Evolutionary conservation across 1,140 invertebrate genomes (phyloP).

Genomic region (Dendrolimus punctatus): DNA sequence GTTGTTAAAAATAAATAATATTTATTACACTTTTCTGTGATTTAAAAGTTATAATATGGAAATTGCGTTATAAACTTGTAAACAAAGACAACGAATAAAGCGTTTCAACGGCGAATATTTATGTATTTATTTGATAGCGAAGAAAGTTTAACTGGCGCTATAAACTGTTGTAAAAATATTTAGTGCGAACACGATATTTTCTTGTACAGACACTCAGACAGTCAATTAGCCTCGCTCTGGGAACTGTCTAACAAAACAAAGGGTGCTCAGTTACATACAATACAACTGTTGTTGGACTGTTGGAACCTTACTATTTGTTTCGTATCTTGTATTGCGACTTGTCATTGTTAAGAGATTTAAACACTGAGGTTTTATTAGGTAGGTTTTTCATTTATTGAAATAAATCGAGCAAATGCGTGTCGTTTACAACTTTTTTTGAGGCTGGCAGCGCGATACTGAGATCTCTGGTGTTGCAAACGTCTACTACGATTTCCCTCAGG

Average conservation of each 20-base stretch:
- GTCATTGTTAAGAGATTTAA: background rate
- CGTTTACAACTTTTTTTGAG: too few relatives aligned
- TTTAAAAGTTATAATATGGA: too few relatives aligned
- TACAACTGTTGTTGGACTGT: conserved; percentile 48
- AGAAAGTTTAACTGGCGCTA: conserved; percentile 23
- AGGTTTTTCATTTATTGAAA: too few relatives aligned
- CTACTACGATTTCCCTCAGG: too few relatives aligned
- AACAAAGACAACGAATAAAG: conserved; percentile 9
- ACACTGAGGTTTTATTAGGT: too few relatives aligned
- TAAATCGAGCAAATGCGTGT: too few relatives aligned
- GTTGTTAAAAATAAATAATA: too few relatives aligned
- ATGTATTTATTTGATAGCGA: conserved; percentile 3
- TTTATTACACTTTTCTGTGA: too few relatives aligned
- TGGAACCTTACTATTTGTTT: conserved; percentile 38
- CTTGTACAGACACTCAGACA: conserved; percentile 58
- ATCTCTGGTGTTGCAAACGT: too few relatives aligned
- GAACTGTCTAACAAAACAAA: conserved; percentile 67
- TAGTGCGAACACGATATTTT: conserved; percentile 60
- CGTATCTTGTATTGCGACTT: conserved; percentile 10
- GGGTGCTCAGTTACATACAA: conserved; percentile 48
- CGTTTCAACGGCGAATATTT: conserved; percentile 2
- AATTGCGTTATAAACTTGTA: background rate
- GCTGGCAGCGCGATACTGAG: too few relatives aligned
- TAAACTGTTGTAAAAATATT: conserved; percentile 46
- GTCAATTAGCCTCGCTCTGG: conserved; percentile 64